Evolutionary conservation across 2,888 invertebrate species (phyloP), one percentile per base, ranked within the genome.

Genomic region (Coenonympha glycerion): DNA sequence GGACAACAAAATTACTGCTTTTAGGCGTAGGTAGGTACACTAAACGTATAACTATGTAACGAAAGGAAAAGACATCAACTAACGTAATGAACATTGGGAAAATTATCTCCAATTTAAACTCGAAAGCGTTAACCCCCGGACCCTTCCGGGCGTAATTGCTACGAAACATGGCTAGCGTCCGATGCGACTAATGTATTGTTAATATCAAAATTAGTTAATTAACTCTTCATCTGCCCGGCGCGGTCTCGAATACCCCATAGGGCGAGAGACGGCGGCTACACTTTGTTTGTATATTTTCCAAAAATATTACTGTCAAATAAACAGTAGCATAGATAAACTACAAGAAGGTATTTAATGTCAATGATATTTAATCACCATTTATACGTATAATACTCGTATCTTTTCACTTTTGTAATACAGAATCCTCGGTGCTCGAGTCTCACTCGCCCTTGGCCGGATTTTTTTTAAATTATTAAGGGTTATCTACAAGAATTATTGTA

Each of bases 201-300:
- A 82, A 87, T 87, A 86, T 86, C 84, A 70, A 80, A 79, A 86
- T 86, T 85, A 86, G 81, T 85, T 84, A 81, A 86, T 86, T 86
- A 86, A 85, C 86, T 83, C 79, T 78, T 82, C 84, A 78, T 81
- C 80, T 76, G 72, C 59, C 58, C 66, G 57, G 55, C 49, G 54
- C 56, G 55, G 37, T 55, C 53, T 47, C 63, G 60, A 64, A 61
- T 58, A 64, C 57, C 59, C 66, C 58, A 63, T 61, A 56, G 63
- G 67, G 64, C 67, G 45, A 28, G 46, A 36, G 36, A 11, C 15
- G 13, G 36, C 13, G 15, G 26, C 13, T 11, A 33, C 1, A 21
- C 31, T 31, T 28, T 26, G 6, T 41, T 26, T 26, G 4, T 24
- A 11, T 9, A n/a, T 30, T 5, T 6, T n/a, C 4, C 3, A 5